Base-by-base conservation (phyloP, 2,113 vertebrate species). In the Ptilorrhoa leucosticta region DNA sequence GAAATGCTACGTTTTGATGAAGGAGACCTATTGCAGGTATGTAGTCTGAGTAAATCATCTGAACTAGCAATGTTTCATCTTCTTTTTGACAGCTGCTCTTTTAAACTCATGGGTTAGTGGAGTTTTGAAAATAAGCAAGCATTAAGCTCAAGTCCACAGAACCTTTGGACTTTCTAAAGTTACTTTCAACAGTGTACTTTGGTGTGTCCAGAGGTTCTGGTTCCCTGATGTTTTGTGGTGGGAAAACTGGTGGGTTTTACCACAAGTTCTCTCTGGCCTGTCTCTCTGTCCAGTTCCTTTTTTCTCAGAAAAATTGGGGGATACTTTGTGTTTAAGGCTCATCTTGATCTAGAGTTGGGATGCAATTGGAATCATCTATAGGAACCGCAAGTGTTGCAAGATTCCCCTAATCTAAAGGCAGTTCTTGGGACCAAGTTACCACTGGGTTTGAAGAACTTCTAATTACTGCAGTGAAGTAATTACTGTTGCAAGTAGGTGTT, bases 1-100 rank as follows among this genome's bases (percentile, higher is more conserved):
- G 99, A 99, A 98, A 99, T 99, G 94, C 98, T 99, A 40, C 99
- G 99, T 97, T 99, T 99, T 97, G 99, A 99, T 88, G 99, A 99
- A 95, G 99, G 99, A 98, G 98, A 98, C 87, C 98, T 99, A 89
- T 98, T 99, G 96, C 99, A 99, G 99, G 99, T 99, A 98, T 93
- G 97, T 86, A 64, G 42, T 54, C 26, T 8, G 60, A 75, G 42
- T 58, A 63, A 73, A 54, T 72, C 0, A 4, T 44, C 45, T 80
- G 16, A 87, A 53, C 26, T 65, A 83, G 50, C 26, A 33, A 4
- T 31, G 13, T 42, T 73, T 85, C 11, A 10, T 83, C 30, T 15
- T 56, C 40, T 79, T 68, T 60, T 76, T 72, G 23, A 42, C 45
- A 54, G 16, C 40, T 87, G 28, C 28, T 31, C 75, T 90, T 85